Conservation (phyloP, 1,140 invertebrate genomes). For the Pogonus chalceus region DNA sequence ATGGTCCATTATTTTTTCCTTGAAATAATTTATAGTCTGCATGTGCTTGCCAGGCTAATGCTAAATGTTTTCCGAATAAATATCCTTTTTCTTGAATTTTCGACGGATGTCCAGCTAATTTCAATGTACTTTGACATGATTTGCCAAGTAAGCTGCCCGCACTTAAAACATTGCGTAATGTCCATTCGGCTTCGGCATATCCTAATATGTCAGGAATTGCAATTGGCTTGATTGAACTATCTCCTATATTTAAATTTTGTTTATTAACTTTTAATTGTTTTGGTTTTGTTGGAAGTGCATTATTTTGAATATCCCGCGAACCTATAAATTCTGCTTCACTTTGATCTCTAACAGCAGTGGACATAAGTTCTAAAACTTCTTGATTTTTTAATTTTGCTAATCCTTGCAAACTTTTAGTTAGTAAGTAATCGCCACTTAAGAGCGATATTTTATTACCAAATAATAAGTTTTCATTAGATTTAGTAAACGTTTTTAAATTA, state of each 20-base stretch:
- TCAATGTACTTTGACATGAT: conserved; percentile 75
- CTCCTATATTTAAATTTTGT: neutral
- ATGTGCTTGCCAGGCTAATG: conserved; percentile 82
- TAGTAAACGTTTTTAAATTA: conserved; percentile 57
- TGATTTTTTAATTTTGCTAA: conserved; percentile 68
- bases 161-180: conserved; percentile 67
- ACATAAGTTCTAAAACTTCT: conserved; percentile 83
- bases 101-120: conserved; percentile 66
- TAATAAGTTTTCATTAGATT: conserved; percentile 64
- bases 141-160: conserved; percentile 77
- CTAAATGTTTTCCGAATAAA: conserved; percentile 85
- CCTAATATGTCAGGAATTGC: conserved; percentile 47
- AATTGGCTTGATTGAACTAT: conserved; percentile 45
- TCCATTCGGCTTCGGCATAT: conserved; percentile 72
- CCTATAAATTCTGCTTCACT: conserved; percentile 84
- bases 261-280: conserved; percentile 14
- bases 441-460: conserved; percentile 94
- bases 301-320: conserved; percentile 72
- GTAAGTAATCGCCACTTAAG: conserved; percentile 83
- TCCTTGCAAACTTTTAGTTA: conserved; percentile 81
- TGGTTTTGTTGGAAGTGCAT: conserved; percentile 62
- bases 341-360: conserved; percentile 74
- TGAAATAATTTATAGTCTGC: conserved; percentile 38
- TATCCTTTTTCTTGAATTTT: conserved; percentile 65
- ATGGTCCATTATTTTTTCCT: conserved; percentile 44